Conservation (phyloP, 1,140 invertebrate species). For the Batillaria attramentaria region DNA sequence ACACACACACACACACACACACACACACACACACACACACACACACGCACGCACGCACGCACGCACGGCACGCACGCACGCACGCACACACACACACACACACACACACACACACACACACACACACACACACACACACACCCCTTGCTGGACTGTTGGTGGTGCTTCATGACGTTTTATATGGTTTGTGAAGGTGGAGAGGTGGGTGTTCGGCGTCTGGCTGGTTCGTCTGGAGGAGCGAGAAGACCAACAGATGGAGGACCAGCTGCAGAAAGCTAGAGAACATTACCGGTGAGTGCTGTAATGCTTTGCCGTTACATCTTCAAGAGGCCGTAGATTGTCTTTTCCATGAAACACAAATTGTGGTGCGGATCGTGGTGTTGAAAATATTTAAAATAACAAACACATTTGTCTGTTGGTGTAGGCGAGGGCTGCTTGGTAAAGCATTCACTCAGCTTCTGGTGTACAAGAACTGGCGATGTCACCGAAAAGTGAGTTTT, state of each 20-base stretch:
- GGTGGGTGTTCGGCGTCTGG: conserved; percentile 50
- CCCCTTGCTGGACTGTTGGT: too few relatives aligned
- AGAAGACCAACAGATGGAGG: conserved; percentile 49
- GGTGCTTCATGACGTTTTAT: too few relatives aligned
- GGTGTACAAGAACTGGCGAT: conserved; percentile 50
- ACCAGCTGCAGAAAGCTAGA: conserved; percentile 43
- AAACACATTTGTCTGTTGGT: not conserved
- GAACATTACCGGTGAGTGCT: conserved; percentile 52
- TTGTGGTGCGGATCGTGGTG: too few relatives aligned
- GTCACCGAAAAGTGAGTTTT: conserved; percentile 47
- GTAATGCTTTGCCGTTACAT: not conserved
- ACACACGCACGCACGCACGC: too few relatives aligned
- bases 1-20: too few relatives aligned
- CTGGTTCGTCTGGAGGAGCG: conserved; percentile 52
- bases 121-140: too few relatives aligned
- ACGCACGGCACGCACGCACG: too few relatives aligned
- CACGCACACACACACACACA: too few relatives aligned
- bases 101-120: too few relatives aligned
- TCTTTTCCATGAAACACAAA: too few relatives aligned
- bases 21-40: not conserved
- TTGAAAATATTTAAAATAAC: not conserved
- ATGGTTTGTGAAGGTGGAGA: conserved; percentile 45
- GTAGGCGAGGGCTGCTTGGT: conserved; percentile 28
- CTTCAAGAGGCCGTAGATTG: not conserved
- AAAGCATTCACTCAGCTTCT: conserved; percentile 39